phyloP scores from a whole-genome alignment of 2,797 vertebrate genomes.

The Gallinago nigripennis region DNA sequence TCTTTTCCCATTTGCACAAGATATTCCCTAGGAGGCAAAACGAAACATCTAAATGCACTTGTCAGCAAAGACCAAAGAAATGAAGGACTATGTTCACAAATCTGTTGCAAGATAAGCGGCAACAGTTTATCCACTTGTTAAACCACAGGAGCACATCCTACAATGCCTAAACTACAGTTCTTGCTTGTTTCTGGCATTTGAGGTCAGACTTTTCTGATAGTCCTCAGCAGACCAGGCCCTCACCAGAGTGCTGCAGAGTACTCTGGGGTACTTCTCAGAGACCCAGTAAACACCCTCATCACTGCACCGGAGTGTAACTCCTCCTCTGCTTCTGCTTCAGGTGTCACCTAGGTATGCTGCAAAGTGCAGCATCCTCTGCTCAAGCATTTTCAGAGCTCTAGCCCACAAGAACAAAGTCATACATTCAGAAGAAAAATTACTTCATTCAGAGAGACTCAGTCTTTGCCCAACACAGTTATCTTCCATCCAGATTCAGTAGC shows the following conservation, averaged over 20 bases:
- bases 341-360: neutral
- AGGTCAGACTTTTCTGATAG: neutral
- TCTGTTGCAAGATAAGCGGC: neutral
- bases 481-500: neutral
- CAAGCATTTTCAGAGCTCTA: neutral
- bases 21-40: neutral
- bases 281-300: neutral
- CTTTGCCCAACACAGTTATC: neutral
- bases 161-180: neutral
- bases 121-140: neutral
- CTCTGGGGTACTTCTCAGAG: neutral
- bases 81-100: neutral
- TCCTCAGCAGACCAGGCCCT: neutral
- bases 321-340: neutral
- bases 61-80: neutral
- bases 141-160: neutral
- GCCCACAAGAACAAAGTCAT: neutral
- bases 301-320: neutral
- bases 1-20: neutral
- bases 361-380: neutral
- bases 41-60: neutral
- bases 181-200: neutral
- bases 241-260: neutral
- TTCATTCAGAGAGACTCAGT: neutral
- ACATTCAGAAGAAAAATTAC: neutral